Conservation (phyloP, 2,113 vertebrate species). For the Hemichromis elongatus region DNA sequence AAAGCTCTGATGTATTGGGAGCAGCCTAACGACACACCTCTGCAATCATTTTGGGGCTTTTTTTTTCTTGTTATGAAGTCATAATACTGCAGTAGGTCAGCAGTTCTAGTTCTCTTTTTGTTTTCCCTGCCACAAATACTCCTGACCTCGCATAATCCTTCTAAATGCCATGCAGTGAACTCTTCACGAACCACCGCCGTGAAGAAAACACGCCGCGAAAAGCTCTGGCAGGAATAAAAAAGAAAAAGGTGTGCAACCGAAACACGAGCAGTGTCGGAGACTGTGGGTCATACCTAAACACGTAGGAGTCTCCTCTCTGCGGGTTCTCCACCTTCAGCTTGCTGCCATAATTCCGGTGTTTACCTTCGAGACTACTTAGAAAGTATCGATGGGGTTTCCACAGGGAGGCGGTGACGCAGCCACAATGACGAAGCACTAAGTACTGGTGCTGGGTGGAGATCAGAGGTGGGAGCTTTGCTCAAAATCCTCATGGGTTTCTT, state of each 20-base stretch:
- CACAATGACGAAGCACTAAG: slow-evolving; percentile 54
- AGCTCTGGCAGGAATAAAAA: neutral
- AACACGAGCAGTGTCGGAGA: neutral
- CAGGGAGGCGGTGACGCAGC: slow-evolving; percentile 57
- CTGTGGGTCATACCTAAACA: slow-evolving; percentile 44
- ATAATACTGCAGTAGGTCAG: too few relatives aligned
- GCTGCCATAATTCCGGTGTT: slow-evolving; percentile 10
- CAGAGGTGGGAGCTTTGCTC: neutral
- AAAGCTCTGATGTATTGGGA: neutral
- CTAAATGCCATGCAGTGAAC: slow-evolving; percentile 33
- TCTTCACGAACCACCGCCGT: neutral
- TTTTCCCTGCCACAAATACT: neutral
- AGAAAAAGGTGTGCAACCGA: neutral
- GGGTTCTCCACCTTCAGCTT: neutral
- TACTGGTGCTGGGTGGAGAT: slow-evolving; percentile 56
- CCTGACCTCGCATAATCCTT: slow-evolving; percentile 43
- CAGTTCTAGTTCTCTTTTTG: neutral
- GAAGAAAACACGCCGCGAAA: neutral
- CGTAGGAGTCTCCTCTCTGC: neutral
- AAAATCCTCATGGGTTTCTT: neutral
- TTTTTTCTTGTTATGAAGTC: neutral
- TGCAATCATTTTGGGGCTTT: neutral
- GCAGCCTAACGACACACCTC: neutral
- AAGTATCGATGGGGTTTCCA: slow-evolving; percentile 25
- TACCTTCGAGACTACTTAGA: neutral